A percentile compares a stretch with the other conserved stretches of the same genome.
phyloP scores from a whole-genome alignment of 2,113 vertebrate genomes.

The Telmatochromis sp. region DNA sequence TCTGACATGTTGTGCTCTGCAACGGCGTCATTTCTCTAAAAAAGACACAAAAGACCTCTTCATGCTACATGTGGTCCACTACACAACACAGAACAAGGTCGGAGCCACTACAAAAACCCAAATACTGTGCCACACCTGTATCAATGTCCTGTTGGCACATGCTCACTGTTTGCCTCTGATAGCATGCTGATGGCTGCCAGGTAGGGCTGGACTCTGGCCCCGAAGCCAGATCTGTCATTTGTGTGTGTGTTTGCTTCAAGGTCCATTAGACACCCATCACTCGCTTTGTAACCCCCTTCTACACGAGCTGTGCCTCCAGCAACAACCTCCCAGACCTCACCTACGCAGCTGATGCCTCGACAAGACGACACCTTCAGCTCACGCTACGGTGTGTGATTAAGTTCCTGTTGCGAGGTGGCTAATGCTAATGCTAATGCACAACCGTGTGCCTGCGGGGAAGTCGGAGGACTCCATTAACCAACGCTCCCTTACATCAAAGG shows the following conservation, averaged over 20 bases:
- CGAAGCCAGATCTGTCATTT: slow-evolving; percentile 34
- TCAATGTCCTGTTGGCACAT: slow-evolving; percentile 5
- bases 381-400: neutral
- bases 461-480: neutral
- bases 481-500: slow-evolving; percentile 22
- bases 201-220: neutral
- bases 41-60: fast-evolving
- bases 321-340: slow-evolving; percentile 29
- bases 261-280: slow-evolving; percentile 53
- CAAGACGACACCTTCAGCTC: slow-evolving; percentile 1
- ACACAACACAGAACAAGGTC: neutral
- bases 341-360: slow-evolving; percentile 54
- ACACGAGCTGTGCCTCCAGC: neutral
- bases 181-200: neutral
- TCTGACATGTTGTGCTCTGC: neutral
- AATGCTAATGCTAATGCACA: neutral
- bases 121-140: neutral
- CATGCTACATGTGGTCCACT: neutral
- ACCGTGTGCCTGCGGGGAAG: slow-evolving; percentile 7
- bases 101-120: fast-evolving
- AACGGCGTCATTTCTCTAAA: neutral
- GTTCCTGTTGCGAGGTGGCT: neutral
- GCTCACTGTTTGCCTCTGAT: neutral
- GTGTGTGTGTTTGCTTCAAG: slow-evolving; percentile 12
- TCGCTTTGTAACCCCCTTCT: neutral